These are phyloP conservation scores for Betta splendens DNA, from an alignment of 2,797 vertebrate genomes.

Conservation along the genomic window DNA sequence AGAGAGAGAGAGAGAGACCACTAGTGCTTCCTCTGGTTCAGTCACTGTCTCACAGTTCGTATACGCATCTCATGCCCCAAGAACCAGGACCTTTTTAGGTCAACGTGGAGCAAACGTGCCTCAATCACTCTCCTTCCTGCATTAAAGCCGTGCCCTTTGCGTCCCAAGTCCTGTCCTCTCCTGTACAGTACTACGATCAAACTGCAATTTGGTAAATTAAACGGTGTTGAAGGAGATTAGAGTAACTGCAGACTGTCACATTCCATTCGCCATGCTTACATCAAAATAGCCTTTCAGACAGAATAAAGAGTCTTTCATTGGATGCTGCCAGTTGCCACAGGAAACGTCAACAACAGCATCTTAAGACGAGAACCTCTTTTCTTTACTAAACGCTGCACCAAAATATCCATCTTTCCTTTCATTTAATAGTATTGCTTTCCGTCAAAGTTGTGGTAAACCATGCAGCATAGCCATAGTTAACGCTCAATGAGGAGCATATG, in stretches of 20 bases:
- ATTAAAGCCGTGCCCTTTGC: neutral
- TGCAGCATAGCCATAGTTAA: too few relatives aligned
- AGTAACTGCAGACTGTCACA: constrained; percentile 59
- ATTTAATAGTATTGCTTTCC: neutral
- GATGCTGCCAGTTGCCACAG: neutral
- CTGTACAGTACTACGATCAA: constrained; percentile 38
- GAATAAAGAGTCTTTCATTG: constrained; percentile 24
- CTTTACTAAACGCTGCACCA: neutral
- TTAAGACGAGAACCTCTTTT: constrained; percentile 3
- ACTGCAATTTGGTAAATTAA: constrained; percentile 70
- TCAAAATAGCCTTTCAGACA: constrained; percentile 28
- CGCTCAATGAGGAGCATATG: too few relatives aligned
- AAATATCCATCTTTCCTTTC: neutral
- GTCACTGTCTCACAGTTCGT: neutral
- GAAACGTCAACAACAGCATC: constrained; percentile 5
- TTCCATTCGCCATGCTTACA: constrained; percentile 39
- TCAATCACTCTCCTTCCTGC: constrained; percentile 21
- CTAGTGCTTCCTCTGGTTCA: neutral
- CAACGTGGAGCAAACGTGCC: constrained; percentile 14
- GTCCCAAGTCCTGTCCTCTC: neutral
- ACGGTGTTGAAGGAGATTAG: constrained; percentile 70
- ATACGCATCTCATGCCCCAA: neutral
- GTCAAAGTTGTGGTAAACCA: constrained; percentile 1
- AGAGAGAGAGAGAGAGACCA: constrained; percentile 1
- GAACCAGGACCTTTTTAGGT: neutral